phyloP scores from a whole-genome alignment of 2,797 vertebrate species.

The Bovichtus variegatus region DNA sequence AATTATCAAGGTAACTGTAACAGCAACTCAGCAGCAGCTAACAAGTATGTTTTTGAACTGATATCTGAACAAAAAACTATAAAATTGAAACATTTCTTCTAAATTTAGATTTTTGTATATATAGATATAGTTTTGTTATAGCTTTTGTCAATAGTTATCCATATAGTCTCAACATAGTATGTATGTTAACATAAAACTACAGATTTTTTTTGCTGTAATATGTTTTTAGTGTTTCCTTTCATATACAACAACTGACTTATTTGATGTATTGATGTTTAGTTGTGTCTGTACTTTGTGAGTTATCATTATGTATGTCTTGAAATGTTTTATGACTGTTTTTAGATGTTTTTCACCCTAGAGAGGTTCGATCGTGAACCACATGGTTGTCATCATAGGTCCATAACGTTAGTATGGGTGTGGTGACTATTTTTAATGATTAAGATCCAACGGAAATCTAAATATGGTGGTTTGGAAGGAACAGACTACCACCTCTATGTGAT shows the following conservation, averaged over 20 bases:
- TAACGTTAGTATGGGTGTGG: background rate
- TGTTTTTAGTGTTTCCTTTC: background rate
- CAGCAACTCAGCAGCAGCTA: too few relatives aligned
- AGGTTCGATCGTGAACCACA: background rate
- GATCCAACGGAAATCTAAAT: background rate
- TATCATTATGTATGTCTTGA: background rate
- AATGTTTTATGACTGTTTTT: background rate
- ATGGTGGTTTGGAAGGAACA: background rate
- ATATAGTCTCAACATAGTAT: background rate
- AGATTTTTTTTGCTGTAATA: too few relatives aligned
- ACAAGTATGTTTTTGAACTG: too few relatives aligned
- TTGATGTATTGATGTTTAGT: background rate
- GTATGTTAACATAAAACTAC: constrained; percentile 2
- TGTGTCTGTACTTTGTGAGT: background rate
- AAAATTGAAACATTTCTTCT: background rate
- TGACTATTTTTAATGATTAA: background rate
- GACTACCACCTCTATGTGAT: background rate
- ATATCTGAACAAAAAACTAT: too few relatives aligned
- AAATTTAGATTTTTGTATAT: background rate
- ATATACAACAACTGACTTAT: background rate
- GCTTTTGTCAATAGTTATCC: background rate
- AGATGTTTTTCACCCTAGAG: background rate
- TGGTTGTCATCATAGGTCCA: background rate
- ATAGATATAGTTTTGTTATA: background rate
- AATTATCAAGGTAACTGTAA: too few relatives aligned